Evolutionary conservation across 1,140 invertebrate genomes (phyloP).

Genomic region (Pteromalus puparum): DNA sequence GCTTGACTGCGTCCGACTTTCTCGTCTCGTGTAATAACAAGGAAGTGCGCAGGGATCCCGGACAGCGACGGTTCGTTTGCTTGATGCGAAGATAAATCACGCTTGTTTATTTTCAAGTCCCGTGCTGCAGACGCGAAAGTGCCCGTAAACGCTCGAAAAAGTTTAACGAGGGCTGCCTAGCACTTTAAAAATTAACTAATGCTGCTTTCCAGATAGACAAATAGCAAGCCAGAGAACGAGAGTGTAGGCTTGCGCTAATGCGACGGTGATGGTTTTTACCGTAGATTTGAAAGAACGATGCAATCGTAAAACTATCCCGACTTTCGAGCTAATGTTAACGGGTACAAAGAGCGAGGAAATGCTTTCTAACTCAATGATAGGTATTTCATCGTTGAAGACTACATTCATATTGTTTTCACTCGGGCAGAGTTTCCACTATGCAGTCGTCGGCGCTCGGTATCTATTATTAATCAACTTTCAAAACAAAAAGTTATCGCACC

Average conservation of each 20-base stretch:
- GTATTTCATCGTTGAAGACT: background rate
- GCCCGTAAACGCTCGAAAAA: background rate
- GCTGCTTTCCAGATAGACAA: too few relatives aligned
- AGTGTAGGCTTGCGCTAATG: too few relatives aligned
- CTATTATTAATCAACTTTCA: slow-evolving; percentile 17
- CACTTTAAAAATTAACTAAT: too few relatives aligned
- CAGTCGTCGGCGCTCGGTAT: background rate
- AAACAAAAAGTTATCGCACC: background rate
- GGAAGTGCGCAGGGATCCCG: background rate
- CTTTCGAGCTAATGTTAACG: background rate
- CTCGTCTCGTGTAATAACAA: background rate
- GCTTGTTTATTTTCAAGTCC: background rate
- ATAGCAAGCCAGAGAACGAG: too few relatives aligned
- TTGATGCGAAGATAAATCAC: background rate
- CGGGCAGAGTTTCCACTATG: background rate
- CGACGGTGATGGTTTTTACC: too few relatives aligned
- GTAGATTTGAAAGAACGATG: too few relatives aligned
- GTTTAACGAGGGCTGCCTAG: too few relatives aligned
- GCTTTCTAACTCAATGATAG: slow-evolving; percentile 23
- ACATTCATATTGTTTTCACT: background rate
- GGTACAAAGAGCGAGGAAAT: background rate
- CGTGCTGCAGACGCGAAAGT: background rate
- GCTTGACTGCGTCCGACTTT: too few relatives aligned
- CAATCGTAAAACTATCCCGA: background rate
- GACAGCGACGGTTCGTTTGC: background rate